Percentiles rank a stretch among this genome's conserved stretches.
Evolutionary conservation across 2,113 vertebrate genomes (phyloP).

Genomic region (Morone saxatilis): DNA sequence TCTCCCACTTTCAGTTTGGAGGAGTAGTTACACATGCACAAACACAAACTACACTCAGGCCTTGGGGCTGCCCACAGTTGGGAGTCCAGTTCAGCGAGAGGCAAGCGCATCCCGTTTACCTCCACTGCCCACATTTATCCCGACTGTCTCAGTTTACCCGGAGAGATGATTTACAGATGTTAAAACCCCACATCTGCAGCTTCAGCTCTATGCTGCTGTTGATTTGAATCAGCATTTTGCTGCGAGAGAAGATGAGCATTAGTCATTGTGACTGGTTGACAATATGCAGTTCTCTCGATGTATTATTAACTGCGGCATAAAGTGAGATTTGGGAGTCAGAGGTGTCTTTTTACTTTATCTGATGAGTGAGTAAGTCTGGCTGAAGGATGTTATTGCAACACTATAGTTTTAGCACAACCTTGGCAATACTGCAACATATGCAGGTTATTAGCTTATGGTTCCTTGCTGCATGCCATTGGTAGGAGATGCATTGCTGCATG

Average conservation of each 20-base stretch:
- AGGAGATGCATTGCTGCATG: background rate
- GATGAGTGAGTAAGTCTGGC: background rate
- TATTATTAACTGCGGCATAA: background rate
- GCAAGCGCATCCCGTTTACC: conserved; percentile 53
- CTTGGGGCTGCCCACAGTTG: conserved; percentile 52
- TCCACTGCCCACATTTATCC: conserved; percentile 57
- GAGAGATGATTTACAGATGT: conserved; percentile 73
- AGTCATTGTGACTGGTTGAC: conserved; percentile 6
- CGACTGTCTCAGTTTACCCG: conserved; percentile 54
- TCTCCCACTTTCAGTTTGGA: conserved; percentile 7
- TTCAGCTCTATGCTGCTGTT: conserved; percentile 32
- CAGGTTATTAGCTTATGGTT: background rate
- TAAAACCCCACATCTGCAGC: conserved; percentile 48
- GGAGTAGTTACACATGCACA: conserved; percentile 29
- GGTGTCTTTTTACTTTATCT: background rate
- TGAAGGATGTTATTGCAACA: background rate
- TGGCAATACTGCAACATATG: background rate
- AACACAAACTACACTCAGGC: conserved; percentile 56
- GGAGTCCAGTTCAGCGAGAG: conserved; percentile 55
- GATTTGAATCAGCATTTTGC: conserved; percentile 41
- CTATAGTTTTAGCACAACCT: background rate
- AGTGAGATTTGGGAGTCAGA: background rate
- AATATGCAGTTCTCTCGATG: background rate
- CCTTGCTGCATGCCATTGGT: background rate
- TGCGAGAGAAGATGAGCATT: conserved; percentile 14